Base-by-base conservation (phyloP, 2,888 invertebrate genomes). In the Vanessa cardui region DNA sequence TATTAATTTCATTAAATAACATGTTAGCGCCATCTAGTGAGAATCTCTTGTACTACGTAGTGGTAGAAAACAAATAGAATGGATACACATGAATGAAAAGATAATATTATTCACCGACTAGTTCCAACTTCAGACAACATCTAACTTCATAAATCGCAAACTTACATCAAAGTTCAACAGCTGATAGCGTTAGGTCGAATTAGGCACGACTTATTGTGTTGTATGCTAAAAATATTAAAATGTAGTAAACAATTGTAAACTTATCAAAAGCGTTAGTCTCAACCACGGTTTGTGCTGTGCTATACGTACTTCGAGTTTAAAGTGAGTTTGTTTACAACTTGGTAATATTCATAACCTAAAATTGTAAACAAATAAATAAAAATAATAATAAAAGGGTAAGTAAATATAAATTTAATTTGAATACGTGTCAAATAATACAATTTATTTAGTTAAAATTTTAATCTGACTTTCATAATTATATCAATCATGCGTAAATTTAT, bases 91-190 rank as follows among this genome's bases (percentile, higher is more conserved):
- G 74, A 72, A 72, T 68, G 66, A 64, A 47, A 60, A 59, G 52
- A 62, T 44, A 59, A 39, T 4, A 39, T 39, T 12, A 73, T 66
- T 72, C 68, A 68, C 70, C 68, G 56, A 67, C 6, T 58, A 60
- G 45, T 61, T 58, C 44, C 52, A 60, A 65, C 60, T 66, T 65
- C 73, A 33, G 39, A 56, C 33, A 39, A 56, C 33, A 12, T 39
- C 33, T 18, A 56, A 56, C 56, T 56, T 56, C 39, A 39, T 16
- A 47, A 47, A 47, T 47, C 47, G 16, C n/a, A 5, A 56, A 64
- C 59, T 68, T 69, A 56, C 66, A 72, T 62, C 72, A 74, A 74
- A 77, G 75, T 76, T 76, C 74, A 76, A 74, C 77, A 77, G 78
- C 77, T 78, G 78, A 77, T 78, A 77, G 68, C 66, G 72, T 52